A percentile compares a stretch with the other conserved stretches of the same genome.
Evolutionary conservation across 1,140 invertebrate species (phyloP).

Genomic region (Planococcus citri): DNA sequence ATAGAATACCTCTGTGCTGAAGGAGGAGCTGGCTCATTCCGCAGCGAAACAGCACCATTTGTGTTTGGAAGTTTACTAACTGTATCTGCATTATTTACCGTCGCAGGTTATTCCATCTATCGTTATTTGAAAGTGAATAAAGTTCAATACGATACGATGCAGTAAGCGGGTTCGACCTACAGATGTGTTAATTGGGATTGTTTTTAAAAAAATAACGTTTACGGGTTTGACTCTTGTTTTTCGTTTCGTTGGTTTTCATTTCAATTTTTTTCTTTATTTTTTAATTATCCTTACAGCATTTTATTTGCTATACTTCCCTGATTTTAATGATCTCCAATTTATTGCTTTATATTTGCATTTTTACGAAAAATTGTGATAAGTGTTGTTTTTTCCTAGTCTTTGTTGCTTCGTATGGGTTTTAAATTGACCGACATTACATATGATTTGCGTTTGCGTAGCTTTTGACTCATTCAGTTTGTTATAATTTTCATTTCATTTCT

Average conservation of each 20-base stretch:
- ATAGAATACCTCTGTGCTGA: conserved; percentile 31
- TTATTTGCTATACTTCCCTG: not conserved
- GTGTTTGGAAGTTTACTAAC: conserved; percentile 77
- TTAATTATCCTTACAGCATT: not conserved
- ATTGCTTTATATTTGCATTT: not conserved
- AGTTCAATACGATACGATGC: conserved; percentile 85
- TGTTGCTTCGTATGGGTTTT: not conserved
- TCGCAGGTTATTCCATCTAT: conserved; percentile 73
- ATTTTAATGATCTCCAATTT: not conserved
- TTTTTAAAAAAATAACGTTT: no score
- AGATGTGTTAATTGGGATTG: not conserved
- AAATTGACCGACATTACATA: no score
- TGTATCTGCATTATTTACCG: conserved; percentile 59
- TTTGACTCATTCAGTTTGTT: no score
- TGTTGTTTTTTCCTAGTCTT: not conserved
- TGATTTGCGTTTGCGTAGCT: no score
- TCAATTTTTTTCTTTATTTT: not conserved
- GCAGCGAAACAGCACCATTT: conserved; percentile 74
- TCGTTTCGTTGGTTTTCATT: not conserved
- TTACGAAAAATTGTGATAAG: not conserved
- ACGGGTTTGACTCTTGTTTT: not conserved
- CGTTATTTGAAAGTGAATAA: conserved; percentile 80
- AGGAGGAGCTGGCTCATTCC: conserved; percentile 29
- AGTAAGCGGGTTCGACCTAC: conserved; percentile 40
- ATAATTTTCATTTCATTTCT: no score